These are phyloP conservation scores for Yasuhikotakia modesta DNA, from an alignment of 2,797 vertebrate species.

Conservation along the genomic window DNA sequence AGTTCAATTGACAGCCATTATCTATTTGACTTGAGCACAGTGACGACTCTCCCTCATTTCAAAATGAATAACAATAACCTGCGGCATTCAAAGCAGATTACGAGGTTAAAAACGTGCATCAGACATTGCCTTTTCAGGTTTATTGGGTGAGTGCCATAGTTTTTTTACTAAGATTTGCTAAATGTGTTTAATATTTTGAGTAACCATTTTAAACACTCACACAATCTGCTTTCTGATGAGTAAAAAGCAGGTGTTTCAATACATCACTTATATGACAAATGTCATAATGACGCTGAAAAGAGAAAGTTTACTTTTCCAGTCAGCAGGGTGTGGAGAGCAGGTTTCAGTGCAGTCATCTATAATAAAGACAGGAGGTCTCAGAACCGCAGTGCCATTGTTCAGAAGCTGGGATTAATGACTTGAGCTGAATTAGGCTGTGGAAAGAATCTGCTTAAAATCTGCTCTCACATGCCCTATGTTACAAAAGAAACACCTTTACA, in stretches of 20 bases:
- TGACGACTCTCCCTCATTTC: too few relatives aligned
- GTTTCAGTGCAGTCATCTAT: conserved; percentile 52
- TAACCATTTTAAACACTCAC: not conserved
- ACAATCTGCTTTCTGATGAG: not conserved
- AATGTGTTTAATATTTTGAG: too few relatives aligned
- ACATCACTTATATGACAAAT: conserved; percentile 17
- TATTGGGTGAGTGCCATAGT: not conserved
- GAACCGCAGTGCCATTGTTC: conserved; percentile 33
- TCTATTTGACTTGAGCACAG: not conserved
- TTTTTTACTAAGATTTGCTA: not conserved
- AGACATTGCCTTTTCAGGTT: not conserved
- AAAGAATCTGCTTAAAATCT: conserved; percentile 51
- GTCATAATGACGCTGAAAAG: conserved; percentile 13
- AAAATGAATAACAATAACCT: not conserved
- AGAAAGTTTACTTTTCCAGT: conserved; percentile 57
- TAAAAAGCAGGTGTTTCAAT: conserved; percentile 3
- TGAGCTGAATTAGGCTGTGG: conserved; percentile 48
- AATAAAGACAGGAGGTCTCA: conserved; percentile 45
- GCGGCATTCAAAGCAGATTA: not conserved
- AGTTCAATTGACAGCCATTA: conserved; percentile 34
- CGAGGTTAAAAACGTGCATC: not conserved
- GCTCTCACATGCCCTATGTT: conserved; percentile 41
- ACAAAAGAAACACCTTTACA: conserved; percentile 34
- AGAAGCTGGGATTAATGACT: conserved; percentile 58
- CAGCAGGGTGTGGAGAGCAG: conserved; percentile 45